These are phyloP conservation scores for Spilosoma lubricipeda DNA, from an alignment of 2,888 invertebrate species.

Conservation along the genomic window DNA sequence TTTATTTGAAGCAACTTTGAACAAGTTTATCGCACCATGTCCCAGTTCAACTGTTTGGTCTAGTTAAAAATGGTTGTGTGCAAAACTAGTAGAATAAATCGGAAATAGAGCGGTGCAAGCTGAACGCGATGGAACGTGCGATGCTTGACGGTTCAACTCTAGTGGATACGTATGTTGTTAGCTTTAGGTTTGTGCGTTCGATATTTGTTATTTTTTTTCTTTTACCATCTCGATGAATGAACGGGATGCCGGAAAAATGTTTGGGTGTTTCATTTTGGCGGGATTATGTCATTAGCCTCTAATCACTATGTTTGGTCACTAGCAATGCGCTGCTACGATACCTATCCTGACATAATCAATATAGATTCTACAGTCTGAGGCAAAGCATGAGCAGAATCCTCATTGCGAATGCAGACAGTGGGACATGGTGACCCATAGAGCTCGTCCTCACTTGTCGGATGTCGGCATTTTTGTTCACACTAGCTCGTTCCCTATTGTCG, in stretches of 20 bases:
- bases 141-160: conserved; percentile 8
- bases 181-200: conserved; percentile 11
- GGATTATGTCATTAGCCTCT: neutral
- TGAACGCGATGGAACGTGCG: conserved; percentile 6
- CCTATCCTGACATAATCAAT: no score
- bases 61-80: conserved; percentile 41
- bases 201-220: conserved; percentile 7
- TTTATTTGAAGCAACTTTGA: neutral
- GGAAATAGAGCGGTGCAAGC: conserved; percentile 37
- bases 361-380: no score
- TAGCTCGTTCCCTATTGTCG: no score
- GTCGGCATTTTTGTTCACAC: no score
- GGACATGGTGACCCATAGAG: no score
- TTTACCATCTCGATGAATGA: neutral
- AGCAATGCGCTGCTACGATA: no score
- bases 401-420: no score
- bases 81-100: conserved; percentile 32
- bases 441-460: no score
- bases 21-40: conserved; percentile 22
- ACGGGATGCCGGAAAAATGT: neutral
- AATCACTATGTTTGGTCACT: no score
- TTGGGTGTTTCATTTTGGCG: neutral
- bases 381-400: no score
- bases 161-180: conserved; percentile 14
- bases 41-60: conserved; percentile 38